A percentile compares a stretch with the other conserved stretches of the same genome.
These are phyloP conservation scores for Microtus oregoni DNA, from an alignment of 2,113 vertebrate species.

Conservation along the genomic window DNA sequence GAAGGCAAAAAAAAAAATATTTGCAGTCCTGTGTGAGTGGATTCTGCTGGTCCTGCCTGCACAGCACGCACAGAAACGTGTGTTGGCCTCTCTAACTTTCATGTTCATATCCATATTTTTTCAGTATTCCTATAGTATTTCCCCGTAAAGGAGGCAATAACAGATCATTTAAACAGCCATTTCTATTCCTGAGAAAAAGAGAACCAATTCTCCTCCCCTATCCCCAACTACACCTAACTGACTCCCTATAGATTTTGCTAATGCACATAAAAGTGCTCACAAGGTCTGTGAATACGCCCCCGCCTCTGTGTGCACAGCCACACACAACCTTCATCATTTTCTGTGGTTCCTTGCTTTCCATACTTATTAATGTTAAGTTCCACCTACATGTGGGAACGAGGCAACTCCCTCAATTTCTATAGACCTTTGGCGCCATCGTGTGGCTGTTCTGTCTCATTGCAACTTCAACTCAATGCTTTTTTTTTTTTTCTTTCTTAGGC, in stretches of 20 bases:
- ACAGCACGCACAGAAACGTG: not conserved
- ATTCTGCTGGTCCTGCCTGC: not conserved
- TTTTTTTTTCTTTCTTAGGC: not conserved
- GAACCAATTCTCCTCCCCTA: not conserved
- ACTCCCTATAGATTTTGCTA: not conserved
- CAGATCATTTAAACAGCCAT: not conserved
- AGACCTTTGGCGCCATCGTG: slow-evolving; percentile 73
- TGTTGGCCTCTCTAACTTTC: not conserved
- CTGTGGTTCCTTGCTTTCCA: not conserved
- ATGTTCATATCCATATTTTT: not conserved
- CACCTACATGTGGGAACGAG: not conserved
- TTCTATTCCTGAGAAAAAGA: slow-evolving; percentile 25
- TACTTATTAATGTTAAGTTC: not conserved
- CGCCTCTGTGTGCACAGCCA: not conserved
- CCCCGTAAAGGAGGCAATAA: not conserved
- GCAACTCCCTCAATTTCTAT: slow-evolving; percentile 37
- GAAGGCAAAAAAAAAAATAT: not conserved
- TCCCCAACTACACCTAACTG: no score
- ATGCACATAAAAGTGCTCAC: not conserved
- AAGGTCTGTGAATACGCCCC: not conserved
- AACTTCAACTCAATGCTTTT: not conserved
- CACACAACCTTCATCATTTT: not conserved
- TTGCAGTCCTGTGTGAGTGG: not conserved
- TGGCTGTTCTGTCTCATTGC: slow-evolving; percentile 42
- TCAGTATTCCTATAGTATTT: not conserved